phyloP scores from a whole-genome alignment of 1,140 invertebrate genomes.

The Drosophila nikananu region DNA sequence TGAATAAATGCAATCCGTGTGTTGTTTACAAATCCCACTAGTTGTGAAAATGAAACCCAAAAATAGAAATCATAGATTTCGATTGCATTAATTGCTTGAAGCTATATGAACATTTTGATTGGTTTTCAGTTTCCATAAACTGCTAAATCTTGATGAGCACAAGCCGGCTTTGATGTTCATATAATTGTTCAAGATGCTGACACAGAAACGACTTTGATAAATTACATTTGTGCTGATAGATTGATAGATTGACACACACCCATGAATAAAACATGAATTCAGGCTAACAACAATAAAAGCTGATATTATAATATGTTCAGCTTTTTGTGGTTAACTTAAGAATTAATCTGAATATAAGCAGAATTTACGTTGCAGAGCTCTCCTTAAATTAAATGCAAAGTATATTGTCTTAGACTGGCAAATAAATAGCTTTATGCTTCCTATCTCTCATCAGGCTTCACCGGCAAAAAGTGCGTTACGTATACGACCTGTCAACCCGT shows the following conservation, averaged over 20 bases:
- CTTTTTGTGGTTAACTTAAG: not conserved
- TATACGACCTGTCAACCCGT: conserved; percentile 40
- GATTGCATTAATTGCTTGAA: conserved; percentile 17
- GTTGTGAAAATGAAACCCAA: not conserved
- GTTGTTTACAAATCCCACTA: not conserved
- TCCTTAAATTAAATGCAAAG: not conserved
- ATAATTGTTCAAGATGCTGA: conserved; percentile 35
- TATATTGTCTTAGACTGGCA: not conserved
- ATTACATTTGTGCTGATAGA: conserved; percentile 18
- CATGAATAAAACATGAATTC: conserved; percentile 45
- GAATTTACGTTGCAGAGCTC: not conserved
- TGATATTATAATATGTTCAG: not conserved
- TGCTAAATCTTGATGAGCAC: conserved; percentile 9
- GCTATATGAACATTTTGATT: conserved; percentile 9
- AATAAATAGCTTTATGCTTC: conserved; percentile 7
- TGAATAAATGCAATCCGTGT: conserved; percentile 20
- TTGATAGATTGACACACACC: conserved; percentile 37
- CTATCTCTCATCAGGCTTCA: not conserved
- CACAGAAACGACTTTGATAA: conserved; percentile 44
- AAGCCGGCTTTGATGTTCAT: conserved; percentile 33
- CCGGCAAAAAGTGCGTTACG: conserved; percentile 20
- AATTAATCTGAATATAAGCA: not conserved
- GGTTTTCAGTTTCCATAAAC: conserved; percentile 4
- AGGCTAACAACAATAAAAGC: not conserved
- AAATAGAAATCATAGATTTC: conserved; percentile 24